Conservation (phyloP, 1,140 invertebrate genomes). For the Nilaparvata lugens region DNA sequence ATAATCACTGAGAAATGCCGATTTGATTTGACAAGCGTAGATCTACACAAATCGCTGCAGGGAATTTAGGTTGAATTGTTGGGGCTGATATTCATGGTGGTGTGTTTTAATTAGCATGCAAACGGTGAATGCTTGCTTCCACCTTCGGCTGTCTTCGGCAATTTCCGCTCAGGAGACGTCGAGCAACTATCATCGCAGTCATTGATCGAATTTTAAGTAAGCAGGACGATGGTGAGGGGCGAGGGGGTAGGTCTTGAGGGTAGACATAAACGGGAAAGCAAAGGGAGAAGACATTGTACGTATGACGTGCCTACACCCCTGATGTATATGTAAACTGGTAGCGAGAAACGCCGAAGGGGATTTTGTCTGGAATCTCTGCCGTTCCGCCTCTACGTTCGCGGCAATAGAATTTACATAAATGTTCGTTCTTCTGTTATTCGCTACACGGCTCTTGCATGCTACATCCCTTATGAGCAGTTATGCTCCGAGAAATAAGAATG, state of each 20-base stretch:
- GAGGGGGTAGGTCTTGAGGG: too few relatives aligned
- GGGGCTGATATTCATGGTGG: not conserved
- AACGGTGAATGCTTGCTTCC: not conserved
- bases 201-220: not conserved
- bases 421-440: not conserved
- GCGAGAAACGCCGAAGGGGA: not conserved
- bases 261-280: too few relatives aligned
- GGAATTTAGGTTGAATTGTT: too few relatives aligned
- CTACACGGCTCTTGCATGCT: too few relatives aligned
- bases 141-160: not conserved
- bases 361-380: not conserved
- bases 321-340: not conserved
- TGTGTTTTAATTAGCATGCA: conserved; percentile 6
- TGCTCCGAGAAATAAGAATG: too few relatives aligned
- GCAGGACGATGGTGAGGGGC: too few relatives aligned
- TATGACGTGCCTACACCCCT: conserved; percentile 1
- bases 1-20: too few relatives aligned
- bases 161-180: not conserved
- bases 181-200: not conserved
- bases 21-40: too few relatives aligned
- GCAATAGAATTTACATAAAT: conserved; percentile 1
- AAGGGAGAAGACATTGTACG: not conserved
- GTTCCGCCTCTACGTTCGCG: not conserved
- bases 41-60: too few relatives aligned
- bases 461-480: too few relatives aligned